These are phyloP conservation scores for Zaprionus inermis DNA, from an alignment of 1,140 invertebrate species.

Conservation along the genomic window DNA sequence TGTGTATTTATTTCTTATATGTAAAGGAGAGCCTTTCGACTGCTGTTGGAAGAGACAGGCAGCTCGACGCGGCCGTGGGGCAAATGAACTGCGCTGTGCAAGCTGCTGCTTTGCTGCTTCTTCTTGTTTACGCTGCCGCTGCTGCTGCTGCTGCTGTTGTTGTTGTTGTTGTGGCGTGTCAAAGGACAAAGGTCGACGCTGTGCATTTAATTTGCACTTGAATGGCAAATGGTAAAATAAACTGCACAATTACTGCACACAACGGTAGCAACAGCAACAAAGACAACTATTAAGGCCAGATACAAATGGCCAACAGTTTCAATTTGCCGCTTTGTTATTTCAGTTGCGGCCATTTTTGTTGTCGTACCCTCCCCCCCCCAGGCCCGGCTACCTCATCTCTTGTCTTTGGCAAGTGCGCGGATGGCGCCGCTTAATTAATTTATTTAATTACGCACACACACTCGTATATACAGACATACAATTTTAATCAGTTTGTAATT, in stretches of 20 bases:
- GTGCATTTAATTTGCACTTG: conserved; percentile 64
- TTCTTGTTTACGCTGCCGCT: conserved; percentile 14
- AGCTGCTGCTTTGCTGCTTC: background rate
- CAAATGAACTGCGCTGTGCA: background rate
- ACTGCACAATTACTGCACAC: conserved; percentile 55
- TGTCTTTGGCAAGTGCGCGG: conserved; percentile 9
- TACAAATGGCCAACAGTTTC: conserved; percentile 57
- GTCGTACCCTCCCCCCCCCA: conserved; percentile 3
- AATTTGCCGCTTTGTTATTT: conserved; percentile 60
- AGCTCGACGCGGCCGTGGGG: background rate
- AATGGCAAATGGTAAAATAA: conserved; percentile 59
- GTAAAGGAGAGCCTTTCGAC: background rate
- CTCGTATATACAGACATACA: too few species aligned
- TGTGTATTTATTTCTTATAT: background rate
- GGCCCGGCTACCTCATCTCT: background rate
- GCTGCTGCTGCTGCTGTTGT: conserved; percentile 17
- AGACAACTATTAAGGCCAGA: conserved; percentile 21
- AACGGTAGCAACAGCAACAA: conserved; percentile 20
- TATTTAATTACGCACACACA: conserved; percentile 75
- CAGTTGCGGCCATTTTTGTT: conserved; percentile 50
- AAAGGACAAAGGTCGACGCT: conserved; percentile 44
- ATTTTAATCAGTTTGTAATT: conserved; percentile 71
- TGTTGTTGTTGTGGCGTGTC: conserved; percentile 15
- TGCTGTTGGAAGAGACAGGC: background rate
- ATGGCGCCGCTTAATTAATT: conserved; percentile 68